Evolutionary conservation across 1,140 invertebrate genomes (phyloP), one percentile per base, ranked within the genome.

Genomic region (Oryzaephilus surinamensis): DNA sequence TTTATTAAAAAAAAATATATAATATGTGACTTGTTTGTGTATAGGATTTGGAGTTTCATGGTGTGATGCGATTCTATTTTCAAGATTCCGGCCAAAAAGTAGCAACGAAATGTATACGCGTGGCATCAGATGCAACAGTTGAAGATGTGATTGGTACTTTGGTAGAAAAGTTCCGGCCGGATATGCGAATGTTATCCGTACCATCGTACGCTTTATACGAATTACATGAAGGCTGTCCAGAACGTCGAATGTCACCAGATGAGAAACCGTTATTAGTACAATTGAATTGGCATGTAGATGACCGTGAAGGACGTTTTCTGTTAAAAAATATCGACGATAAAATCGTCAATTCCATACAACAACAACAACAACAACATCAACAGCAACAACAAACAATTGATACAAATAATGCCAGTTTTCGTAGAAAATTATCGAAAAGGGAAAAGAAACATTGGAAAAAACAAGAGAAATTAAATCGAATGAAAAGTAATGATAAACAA

Each of bases 391-490:
- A n/a, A 32, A 74, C 76, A 45, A 64, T 67, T 40, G 74, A 78
- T 41, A 67, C 65, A 24, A 65, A n/a, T n/a, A n/a, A 72, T 38
- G 71, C 74, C 6, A 80, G 76, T 57, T 86, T 87, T 60, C 77
- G 81, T 57, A 71, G 94, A 58, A 97, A 97, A 72, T 71, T 97
- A 35, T 97, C 94, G n/a, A 98, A 97, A 69, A 72, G 95, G 32
- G 95, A 98, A 59, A 98, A 97, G 66, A 98, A 98, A 60, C 92
- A 97, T 60, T 74, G 94, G 58, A 97, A 97, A 64, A 98, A 97
- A 58, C 88, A 93, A 60, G 91, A 97, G 55, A 96, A 97, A 69
- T 67, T 93, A n/a, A n/a, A 32, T 81, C 84, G 15, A 70, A 65
- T 85, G 40, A 85, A 87, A 67, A 58, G 64, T 4, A 76, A 76